phyloP scores from a whole-genome alignment of 2,113 vertebrate species.

The Ranitomeya imitator region DNA sequence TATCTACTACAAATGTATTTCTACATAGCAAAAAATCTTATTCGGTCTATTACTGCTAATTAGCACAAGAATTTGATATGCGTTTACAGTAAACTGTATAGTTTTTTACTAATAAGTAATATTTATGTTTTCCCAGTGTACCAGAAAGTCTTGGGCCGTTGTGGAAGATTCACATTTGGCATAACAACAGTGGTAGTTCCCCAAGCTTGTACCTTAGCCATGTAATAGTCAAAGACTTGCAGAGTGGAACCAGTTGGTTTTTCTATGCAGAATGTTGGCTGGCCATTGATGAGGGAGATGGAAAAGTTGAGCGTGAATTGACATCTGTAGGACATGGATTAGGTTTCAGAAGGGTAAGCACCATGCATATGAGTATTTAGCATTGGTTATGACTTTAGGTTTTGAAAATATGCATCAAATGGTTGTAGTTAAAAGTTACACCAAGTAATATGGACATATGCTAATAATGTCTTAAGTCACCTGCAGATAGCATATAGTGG shows the following conservation, averaged over 20 bases:
- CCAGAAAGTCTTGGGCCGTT: slow-evolving; percentile 73
- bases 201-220: slow-evolving; percentile 77
- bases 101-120: background rate
- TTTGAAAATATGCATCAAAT: background rate
- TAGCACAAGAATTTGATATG: background rate
- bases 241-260: slow-evolving; percentile 65
- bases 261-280: slow-evolving; percentile 80
- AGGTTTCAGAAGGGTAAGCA: slow-evolving; percentile 72
- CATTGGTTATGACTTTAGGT: background rate
- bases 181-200: slow-evolving; percentile 73
- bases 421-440: background rate
- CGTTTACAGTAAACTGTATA: background rate
- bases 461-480: too few species aligned
- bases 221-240: slow-evolving; percentile 69
- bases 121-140: slow-evolving; percentile 64
- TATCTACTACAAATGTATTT: background rate
- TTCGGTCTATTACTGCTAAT: too few species aligned
- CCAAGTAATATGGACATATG: background rate
- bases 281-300: slow-evolving; percentile 68
- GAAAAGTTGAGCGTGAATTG: slow-evolving; percentile 73
- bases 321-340: slow-evolving; percentile 61
- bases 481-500: too few species aligned
- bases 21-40: background rate
- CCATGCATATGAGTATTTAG: background rate
- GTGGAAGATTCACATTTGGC: slow-evolving; percentile 78